These are phyloP conservation scores for Betta splendens DNA, from an alignment of 2,797 vertebrate species.

Conservation along the genomic window DNA sequence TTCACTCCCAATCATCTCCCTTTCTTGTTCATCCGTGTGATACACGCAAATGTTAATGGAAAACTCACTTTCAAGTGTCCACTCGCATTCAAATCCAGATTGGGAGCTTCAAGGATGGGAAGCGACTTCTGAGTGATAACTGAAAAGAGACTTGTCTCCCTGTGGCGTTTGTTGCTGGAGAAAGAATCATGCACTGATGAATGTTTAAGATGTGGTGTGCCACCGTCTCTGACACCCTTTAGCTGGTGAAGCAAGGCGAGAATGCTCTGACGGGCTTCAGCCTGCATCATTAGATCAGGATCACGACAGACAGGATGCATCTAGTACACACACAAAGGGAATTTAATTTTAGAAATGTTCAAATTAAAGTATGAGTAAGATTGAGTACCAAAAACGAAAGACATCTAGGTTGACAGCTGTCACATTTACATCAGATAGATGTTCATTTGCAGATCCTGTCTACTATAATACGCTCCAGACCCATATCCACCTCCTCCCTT, in stretches of 20 bases:
- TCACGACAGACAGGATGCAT: no score
- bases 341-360: no score
- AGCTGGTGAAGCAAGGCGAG: slow-evolving; percentile 22
- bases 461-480: no score
- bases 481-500: slow-evolving; percentile 7
- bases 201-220: slow-evolving; percentile 54
- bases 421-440: slow-evolving; percentile 8
- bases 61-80: slow-evolving; percentile 38
- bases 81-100: slow-evolving; percentile 36
- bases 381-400: no score
- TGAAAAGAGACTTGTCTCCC: slow-evolving; percentile 43
- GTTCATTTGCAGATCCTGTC: slow-evolving; percentile 36
- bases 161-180: slow-evolving; percentile 49
- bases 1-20: slow-evolving; percentile 40
- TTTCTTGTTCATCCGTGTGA: slow-evolving; percentile 41
- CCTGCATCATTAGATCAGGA: no score
- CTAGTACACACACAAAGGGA: no score
- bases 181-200: slow-evolving; percentile 52
- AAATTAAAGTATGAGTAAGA: not conserved
- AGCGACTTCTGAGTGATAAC: slow-evolving; percentile 46
- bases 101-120: slow-evolving; percentile 21
- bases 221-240: slow-evolving; percentile 29
- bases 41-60: slow-evolving; percentile 22
- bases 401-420: not conserved
- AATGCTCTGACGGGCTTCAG: no score